These are phyloP conservation scores for Frankliniella fusca DNA, from an alignment of 2,888 invertebrate genomes.

Conservation along the genomic window DNA sequence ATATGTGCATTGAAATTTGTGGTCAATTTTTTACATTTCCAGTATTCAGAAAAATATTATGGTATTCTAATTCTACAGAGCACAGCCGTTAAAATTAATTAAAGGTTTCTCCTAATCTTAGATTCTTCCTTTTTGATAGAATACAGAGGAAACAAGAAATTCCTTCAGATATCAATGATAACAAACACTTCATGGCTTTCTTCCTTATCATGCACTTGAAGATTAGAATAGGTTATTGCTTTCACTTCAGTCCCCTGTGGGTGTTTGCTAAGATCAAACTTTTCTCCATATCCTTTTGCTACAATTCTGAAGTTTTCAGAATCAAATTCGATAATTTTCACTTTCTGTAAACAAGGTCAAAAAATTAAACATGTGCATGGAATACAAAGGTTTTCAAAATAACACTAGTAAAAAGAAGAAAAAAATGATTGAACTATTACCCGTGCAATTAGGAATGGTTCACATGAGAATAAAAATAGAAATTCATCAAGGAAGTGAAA, in stretches of 20 bases:
- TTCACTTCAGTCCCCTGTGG: conserved; percentile 98
- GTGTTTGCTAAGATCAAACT: conserved; percentile 87
- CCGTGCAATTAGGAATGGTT: conserved; percentile 75
- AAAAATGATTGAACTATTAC: conserved; percentile 46
- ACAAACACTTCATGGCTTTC: conserved; percentile 86
- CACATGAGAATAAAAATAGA: conserved; percentile 85
- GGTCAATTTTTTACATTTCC: no score
- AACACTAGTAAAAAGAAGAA: neutral
- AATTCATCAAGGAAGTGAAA: conserved; percentile 94
- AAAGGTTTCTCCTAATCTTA: no score
- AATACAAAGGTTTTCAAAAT: neutral
- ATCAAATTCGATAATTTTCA: conserved; percentile 84
- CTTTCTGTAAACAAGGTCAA: conserved; percentile 55
- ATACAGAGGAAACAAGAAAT: no score
- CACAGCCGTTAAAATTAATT: no score
- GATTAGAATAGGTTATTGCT: conserved; percentile 98
- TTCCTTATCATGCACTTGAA: conserved; percentile 76
- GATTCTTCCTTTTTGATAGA: no score
- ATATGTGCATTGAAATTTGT: no score
- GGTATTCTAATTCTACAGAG: no score
- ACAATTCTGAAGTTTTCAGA: conserved; percentile 74
- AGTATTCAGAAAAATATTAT: no score
- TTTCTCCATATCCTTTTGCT: conserved; percentile 78
- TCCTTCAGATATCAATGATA: conserved; percentile 86
- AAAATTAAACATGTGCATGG: neutral